Conservation (phyloP, 2,888 invertebrate genomes). For the Lacanobia wlatinum region DNA sequence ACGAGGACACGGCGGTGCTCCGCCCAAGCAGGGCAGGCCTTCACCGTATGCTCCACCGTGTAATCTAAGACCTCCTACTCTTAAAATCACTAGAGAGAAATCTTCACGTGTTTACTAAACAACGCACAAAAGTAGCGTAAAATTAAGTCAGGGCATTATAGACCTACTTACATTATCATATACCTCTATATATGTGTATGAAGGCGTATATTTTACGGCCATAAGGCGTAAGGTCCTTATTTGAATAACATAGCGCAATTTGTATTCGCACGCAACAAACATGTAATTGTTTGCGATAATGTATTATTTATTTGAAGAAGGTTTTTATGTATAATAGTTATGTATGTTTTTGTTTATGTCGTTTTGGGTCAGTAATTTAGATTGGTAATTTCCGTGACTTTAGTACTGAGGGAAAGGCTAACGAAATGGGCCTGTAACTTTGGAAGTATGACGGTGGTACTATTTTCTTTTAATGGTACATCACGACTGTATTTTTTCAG, state of each 20-base stretch:
- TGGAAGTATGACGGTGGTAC: neutral
- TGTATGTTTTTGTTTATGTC: conserved; percentile 39
- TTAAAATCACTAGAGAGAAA: no score
- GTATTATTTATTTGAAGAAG: conserved; percentile 63
- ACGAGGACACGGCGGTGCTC: no score
- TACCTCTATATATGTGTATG: conserved; percentile 8
- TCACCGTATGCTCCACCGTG: no score
- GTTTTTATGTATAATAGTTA: conserved; percentile 40
- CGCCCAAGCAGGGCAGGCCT: no score
- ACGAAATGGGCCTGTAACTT: conserved; percentile 4
- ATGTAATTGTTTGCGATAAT: conserved; percentile 68
- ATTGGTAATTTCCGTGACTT: conserved; percentile 40
- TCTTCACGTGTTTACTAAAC: neutral
- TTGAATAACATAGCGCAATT: conserved; percentile 68
- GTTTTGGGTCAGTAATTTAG: conserved; percentile 37
- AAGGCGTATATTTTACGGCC: conserved; percentile 44
- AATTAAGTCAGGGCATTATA: conserved; percentile 22
- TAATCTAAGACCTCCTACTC: no score
- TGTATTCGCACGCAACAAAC: conserved; percentile 66
- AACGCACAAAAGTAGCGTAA: conserved; percentile 3
- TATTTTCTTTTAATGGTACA: neutral
- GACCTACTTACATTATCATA: neutral
- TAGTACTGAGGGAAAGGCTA: neutral
- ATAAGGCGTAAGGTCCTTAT: conserved; percentile 57
- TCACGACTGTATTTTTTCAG: no score